phyloP scores from a whole-genome alignment of 2,113 vertebrate species.

The Uria lomvia region DNA sequence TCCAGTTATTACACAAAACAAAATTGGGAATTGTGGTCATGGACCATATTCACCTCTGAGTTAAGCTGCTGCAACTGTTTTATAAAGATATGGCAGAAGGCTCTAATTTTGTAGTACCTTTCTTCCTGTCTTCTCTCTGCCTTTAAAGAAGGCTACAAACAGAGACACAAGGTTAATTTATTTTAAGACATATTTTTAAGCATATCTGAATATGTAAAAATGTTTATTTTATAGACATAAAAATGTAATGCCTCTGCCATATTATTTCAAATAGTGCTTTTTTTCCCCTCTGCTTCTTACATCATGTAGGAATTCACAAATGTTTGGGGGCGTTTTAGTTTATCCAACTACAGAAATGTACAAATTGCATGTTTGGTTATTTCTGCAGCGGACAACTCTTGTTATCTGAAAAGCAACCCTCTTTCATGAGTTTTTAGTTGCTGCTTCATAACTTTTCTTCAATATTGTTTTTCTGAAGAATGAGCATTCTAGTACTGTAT shows the following conservation, averaged over 20 bases:
- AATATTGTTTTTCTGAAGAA: background rate
- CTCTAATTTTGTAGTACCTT: background rate
- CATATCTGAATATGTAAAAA: background rate
- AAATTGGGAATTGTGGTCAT: background rate
- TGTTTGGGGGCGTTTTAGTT: background rate
- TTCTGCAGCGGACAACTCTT: background rate
- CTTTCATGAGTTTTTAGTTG: background rate
- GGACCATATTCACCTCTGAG: background rate
- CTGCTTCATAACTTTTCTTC: background rate
- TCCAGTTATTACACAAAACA: background rate
- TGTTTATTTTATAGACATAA: background rate
- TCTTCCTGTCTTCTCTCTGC: background rate
- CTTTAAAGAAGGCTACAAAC: background rate
- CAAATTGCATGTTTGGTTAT: background rate
- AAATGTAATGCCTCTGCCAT: background rate
- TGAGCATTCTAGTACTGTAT: background rate
- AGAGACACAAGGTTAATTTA: background rate
- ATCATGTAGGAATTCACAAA: background rate
- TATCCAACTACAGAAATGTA: background rate
- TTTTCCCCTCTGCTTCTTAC: background rate
- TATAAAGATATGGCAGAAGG: background rate
- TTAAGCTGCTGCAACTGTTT: background rate
- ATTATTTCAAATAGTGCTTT: background rate
- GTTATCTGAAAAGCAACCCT: background rate
- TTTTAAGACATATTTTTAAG: background rate